These are phyloP conservation scores for Gambusia affinis DNA, from an alignment of 2,113 vertebrate species.

Conservation along the genomic window DNA sequence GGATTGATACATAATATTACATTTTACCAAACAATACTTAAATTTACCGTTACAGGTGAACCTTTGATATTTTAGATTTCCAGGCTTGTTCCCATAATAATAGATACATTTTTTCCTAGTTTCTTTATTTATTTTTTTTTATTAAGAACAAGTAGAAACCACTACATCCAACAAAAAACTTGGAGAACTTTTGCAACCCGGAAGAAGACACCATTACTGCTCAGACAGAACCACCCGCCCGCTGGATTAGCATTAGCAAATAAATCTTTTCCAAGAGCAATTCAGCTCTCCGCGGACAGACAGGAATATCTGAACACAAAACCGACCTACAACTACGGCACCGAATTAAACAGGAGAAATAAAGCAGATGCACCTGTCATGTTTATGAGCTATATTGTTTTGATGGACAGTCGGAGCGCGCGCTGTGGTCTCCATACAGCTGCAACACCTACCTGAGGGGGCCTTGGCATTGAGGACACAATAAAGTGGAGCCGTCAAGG, in stretches of 20 bases:
- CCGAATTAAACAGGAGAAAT: constrained; percentile 12
- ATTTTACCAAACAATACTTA: neutral
- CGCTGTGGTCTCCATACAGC: constrained; percentile 28
- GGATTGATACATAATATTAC: neutral
- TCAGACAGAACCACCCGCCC: constrained; percentile 3
- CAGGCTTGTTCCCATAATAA: neutral
- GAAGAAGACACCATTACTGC: too few species aligned
- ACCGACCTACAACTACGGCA: neutral
- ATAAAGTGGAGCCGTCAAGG: constrained; percentile 54
- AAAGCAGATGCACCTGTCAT: constrained; percentile 35
- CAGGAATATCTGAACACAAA: constrained; percentile 1
- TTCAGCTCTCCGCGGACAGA: neutral
- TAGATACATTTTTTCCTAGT: too few species aligned
- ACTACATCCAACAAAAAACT: neutral
- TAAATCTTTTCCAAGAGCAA: neutral
- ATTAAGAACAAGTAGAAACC: neutral
- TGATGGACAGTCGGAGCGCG: constrained; percentile 25
- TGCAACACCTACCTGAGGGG: constrained; percentile 51
- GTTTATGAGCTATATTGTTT: constrained; percentile 37
- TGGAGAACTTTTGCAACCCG: neutral
- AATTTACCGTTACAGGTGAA: neutral
- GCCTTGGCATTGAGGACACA: constrained; percentile 45
- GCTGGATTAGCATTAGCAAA: neutral
- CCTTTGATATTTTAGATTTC: neutral
- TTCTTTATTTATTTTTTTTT: neutral